These are phyloP conservation scores for Trididemnum clinides DNA, from an alignment of 23 tunicate species.

Conservation along the genomic window DNA sequence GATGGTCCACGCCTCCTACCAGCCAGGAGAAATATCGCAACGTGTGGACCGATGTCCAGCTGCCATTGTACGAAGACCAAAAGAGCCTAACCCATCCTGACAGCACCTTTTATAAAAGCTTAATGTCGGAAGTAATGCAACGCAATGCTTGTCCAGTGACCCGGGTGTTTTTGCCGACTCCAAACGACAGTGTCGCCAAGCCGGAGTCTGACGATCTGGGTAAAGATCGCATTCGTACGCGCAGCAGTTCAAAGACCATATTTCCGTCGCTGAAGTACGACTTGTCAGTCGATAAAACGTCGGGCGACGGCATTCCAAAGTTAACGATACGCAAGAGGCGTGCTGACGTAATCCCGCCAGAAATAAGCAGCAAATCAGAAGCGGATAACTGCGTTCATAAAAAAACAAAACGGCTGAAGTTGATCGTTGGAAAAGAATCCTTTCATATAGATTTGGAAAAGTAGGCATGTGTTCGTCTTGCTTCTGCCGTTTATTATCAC, in stretches of 20 bases:
- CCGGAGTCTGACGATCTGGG: neutral
- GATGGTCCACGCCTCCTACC: neutral
- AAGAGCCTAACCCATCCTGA: neutral
- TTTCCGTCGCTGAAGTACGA: constrained; percentile 16
- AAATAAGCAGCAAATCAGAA: neutral
- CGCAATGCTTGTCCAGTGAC: neutral
- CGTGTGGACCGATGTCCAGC: neutral
- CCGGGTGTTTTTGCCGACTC: neutral
- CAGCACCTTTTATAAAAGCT: neutral
- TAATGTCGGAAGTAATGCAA: neutral
- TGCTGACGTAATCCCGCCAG: neutral
- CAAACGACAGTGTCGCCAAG: neutral
- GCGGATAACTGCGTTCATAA: neutral
- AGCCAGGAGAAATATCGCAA: neutral
- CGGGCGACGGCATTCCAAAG: neutral
- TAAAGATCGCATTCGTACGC: neutral
- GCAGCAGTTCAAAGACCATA: neutral
- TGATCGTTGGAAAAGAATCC: constrained; percentile 36
- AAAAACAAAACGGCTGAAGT: constrained; percentile 26
- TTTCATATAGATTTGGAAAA: constrained; percentile 35
- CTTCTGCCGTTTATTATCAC: too few species aligned
- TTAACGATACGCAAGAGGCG: constrained; percentile 10
- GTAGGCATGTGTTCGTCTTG: too few species aligned
- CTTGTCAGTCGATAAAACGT: neutral
- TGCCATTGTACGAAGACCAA: neutral